These are phyloP conservation scores for Panagrolaimus sp. DNA, from an alignment of 1,140 invertebrate species.

Conservation along the genomic window DNA sequence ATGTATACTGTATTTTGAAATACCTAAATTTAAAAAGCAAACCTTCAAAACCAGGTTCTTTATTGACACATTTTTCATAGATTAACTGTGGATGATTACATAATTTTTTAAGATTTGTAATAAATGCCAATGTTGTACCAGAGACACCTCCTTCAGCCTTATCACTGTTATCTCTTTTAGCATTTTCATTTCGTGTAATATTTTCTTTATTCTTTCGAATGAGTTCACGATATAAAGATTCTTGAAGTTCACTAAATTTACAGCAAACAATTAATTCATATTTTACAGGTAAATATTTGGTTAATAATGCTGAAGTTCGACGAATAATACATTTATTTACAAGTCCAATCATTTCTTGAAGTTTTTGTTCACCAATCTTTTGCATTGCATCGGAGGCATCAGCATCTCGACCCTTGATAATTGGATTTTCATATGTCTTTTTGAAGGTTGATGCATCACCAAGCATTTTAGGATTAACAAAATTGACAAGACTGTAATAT, in stretches of 20 bases:
- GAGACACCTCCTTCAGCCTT: slow-evolving; percentile 61
- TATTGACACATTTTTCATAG: slow-evolving; percentile 77
- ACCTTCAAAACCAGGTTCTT: slow-evolving; percentile 75
- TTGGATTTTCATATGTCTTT: slow-evolving; percentile 79
- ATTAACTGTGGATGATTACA: slow-evolving; percentile 96
- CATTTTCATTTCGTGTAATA: slow-evolving; percentile 60
- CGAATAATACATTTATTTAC: slow-evolving; percentile 95
- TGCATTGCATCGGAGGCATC: slow-evolving; percentile 76
- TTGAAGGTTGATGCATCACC: slow-evolving; percentile 58
- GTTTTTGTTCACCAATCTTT: slow-evolving; percentile 75
- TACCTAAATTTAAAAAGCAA: slow-evolving; percentile 64
- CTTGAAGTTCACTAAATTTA: slow-evolving; percentile 77
- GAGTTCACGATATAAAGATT: slow-evolving; percentile 70
- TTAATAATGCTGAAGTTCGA: slow-evolving; percentile 84
- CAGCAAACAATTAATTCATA: slow-evolving; percentile 92
- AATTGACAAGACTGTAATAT: slow-evolving; percentile 84
- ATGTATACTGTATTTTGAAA: no score
- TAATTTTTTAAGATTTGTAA: slow-evolving; percentile 90
- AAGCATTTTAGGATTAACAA: slow-evolving; percentile 92
- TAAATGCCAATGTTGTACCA: slow-evolving; percentile 79
- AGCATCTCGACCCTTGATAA: slow-evolving; percentile 85
- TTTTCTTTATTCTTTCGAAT: slow-evolving; percentile 77
- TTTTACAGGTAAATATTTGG: slow-evolving; percentile 83
- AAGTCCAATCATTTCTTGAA: slow-evolving; percentile 76
- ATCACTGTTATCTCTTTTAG: no score